Base-by-base conservation (phyloP, 1,140 invertebrate species). In the Leptinotarsa texana region DNA sequence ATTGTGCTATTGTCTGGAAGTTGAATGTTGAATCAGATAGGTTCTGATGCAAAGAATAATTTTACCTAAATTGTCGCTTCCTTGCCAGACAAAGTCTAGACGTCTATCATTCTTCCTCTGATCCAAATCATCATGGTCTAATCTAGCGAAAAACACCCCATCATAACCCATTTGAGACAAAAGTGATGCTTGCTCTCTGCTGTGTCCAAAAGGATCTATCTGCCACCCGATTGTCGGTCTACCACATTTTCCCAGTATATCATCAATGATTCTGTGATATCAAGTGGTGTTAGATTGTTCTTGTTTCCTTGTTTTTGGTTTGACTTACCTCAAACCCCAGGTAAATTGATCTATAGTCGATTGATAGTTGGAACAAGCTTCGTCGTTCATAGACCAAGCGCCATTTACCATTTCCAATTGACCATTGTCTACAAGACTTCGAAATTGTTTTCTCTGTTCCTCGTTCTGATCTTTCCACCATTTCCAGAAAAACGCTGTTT, bases 291-390 rank as follows among this genome's bases (percentile, higher is more conserved):
- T n/a, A 57, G 51, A 57, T 57, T 17, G n/a, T 3, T 57, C 51
- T 57, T 2, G 51, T 42, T 42, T 11, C 8, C 6, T 42, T 42
- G 27, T 42, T 42, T 42, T 11, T 42, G 33, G 33, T 42, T 42
- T 42, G 33, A 42, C 51, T 83, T 80, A 90, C 89, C 88, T 87
- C 11, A 90, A 82, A 13, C 89, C 89, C 87, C 88, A 89, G 63
- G 89, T 89, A 84, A 93, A 93, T 82, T 95, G 93, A 82, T 96
- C 94, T 76, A 96, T 93, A n/a, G 94, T 92, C 61, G 92, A 91
- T 67, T 90, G 88, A 82, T 96, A 96, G 84, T 95, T 92, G 3
- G 91, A 88, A 0, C 90, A 87, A 0, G 93, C 94, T 82, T 96
- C 94, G 82, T 96, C 94, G 83, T 95, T 93, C 92, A 94, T 93